Percentiles rank a stretch among this genome's conserved stretches.
Evolutionary conservation across 2,113 vertebrate genomes (phyloP).

Genomic region (Chauna torquata): DNA sequence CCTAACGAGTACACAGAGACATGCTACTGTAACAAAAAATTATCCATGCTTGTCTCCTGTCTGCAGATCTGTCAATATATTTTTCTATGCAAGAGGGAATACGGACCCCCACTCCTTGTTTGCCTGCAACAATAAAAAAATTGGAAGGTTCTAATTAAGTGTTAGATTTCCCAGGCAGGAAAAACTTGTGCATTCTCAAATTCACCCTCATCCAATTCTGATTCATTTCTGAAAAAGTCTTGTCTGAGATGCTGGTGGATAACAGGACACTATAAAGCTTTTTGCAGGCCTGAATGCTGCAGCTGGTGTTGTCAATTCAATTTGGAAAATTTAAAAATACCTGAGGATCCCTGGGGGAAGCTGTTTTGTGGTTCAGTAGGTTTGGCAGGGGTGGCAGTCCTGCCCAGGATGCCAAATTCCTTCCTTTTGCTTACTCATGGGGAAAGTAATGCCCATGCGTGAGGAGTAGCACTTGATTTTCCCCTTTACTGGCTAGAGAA

Average conservation of each 20-base stretch:
- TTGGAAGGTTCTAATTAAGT: not conserved
- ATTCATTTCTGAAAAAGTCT: not conserved
- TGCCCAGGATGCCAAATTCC: not conserved
- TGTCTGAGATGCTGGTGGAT: not conserved
- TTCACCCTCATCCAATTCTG: not conserved
- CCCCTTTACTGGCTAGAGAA: not conserved
- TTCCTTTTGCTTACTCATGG: not conserved
- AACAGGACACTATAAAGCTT: not conserved
- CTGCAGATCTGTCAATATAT: not conserved
- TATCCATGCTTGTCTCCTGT: not conserved
- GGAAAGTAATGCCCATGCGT: not conserved
- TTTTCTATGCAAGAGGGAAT: not conserved
- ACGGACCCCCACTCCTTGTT: not conserved
- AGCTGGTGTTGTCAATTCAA: not conserved
- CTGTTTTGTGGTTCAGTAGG: not conserved
- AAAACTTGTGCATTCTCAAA: not conserved
- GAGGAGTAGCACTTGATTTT: not conserved
- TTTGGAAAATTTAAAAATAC: not conserved
- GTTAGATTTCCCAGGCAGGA: not conserved
- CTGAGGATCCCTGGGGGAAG: not conserved
- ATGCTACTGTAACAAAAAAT: not conserved
- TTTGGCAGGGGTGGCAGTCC: not conserved
- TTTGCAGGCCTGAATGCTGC: not conserved
- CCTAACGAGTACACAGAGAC: not conserved
- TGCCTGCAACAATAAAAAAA: not conserved